phyloP scores from a whole-genome alignment of 2,888 invertebrate species.

The Coenonympha glycerion region DNA sequence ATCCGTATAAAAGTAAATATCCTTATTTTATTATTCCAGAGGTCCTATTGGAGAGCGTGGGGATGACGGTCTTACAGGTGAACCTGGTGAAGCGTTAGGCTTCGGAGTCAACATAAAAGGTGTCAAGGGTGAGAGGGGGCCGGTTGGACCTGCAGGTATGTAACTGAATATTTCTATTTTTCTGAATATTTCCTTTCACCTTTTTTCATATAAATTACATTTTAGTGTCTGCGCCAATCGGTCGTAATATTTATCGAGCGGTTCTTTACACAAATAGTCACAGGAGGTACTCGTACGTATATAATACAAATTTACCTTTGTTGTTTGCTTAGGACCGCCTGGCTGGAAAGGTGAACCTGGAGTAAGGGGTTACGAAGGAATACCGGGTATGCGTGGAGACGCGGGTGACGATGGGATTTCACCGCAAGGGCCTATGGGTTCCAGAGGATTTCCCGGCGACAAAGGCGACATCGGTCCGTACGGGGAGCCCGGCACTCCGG shows the following conservation, averaged over 20 bases:
- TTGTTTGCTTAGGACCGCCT: slow-evolving; percentile 31
- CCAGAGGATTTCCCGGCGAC: slow-evolving; percentile 80
- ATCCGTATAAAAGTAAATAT: no score
- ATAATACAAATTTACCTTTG: background rate
- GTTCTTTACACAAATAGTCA: no score
- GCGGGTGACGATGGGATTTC: slow-evolving; percentile 57
- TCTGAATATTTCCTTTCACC: no score
- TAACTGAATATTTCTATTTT: background rate
- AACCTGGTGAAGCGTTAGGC: slow-evolving; percentile 50
- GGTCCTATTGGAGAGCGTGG: slow-evolving; percentile 67
- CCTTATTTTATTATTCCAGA: no score
- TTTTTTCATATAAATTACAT: no score
- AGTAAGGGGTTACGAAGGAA: slow-evolving; percentile 53
- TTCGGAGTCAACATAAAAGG: slow-evolving; percentile 61
- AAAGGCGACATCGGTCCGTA: slow-evolving; percentile 78
- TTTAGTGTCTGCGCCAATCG: no score
- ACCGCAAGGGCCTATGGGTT: slow-evolving; percentile 63
- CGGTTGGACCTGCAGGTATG: slow-evolving; percentile 48
- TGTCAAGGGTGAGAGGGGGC: slow-evolving; percentile 74
- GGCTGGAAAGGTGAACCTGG: slow-evolving; percentile 54
- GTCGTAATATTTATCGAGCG: no score
- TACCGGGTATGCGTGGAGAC: slow-evolving; percentile 51
- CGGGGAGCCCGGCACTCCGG: slow-evolving; percentile 76
- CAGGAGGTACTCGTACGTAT: background rate
- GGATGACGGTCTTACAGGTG: slow-evolving; percentile 55